Conservation (phyloP, 2,113 vertebrate species). For the Danionella cerebrum region DNA sequence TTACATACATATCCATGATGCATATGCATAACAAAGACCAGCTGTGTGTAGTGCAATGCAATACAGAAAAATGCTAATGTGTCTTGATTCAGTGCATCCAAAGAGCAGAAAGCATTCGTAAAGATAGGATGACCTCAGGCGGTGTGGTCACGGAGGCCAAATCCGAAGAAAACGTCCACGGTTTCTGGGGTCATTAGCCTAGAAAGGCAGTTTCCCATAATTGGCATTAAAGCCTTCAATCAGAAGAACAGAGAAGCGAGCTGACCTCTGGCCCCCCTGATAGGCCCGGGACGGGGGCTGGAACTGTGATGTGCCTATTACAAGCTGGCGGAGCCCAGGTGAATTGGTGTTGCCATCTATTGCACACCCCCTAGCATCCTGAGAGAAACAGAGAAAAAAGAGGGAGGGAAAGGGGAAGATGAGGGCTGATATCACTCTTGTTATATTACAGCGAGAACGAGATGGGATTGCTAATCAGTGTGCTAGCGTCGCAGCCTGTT, state of each 20-base stretch:
- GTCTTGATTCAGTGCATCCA: conserved; percentile 50
- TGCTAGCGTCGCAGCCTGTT: conserved; percentile 41
- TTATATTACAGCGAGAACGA: conserved; percentile 77
- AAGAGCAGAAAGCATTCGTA: conserved; percentile 44
- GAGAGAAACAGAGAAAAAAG: conserved; percentile 62
- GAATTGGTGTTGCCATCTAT: conserved; percentile 82
- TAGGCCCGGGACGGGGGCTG: conserved; percentile 74
- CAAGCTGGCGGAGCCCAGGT: conserved; percentile 77
- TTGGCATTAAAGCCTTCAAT: conserved; percentile 73
- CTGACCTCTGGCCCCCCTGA: conserved; percentile 71
- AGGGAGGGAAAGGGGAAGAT: conserved; percentile 76
- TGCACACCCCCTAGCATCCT: conserved; percentile 77
- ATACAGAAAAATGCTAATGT: conserved; percentile 12
- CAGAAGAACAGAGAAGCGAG: conserved; percentile 77
- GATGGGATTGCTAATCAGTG: conserved; percentile 66
- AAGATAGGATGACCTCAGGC: conserved; percentile 63
- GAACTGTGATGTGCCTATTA: conserved; percentile 77
- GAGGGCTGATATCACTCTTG: conserved; percentile 70
- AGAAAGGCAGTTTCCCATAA: conserved; percentile 76
- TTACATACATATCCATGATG: conserved; percentile 16
- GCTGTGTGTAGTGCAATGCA: conserved; percentile 15
- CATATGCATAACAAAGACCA: conserved; percentile 22
- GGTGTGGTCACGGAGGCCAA: conserved; percentile 50
- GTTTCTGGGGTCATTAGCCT: conserved; percentile 73
- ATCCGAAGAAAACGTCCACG: conserved; percentile 75